These are phyloP conservation scores for Thyatira batis DNA, from an alignment of 2,888 invertebrate species.

Conservation along the genomic window DNA sequence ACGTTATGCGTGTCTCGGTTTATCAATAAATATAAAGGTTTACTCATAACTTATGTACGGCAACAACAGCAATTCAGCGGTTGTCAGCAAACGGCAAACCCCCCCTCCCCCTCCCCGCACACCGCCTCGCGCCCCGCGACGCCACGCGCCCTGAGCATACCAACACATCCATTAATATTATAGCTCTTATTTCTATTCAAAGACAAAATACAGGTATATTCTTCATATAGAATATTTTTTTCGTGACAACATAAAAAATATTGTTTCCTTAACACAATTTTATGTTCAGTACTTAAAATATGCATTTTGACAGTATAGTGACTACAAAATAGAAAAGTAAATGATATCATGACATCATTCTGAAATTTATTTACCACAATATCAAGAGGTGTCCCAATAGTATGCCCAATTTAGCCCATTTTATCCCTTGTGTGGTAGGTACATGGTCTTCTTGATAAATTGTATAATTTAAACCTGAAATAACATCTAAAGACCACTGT, in stretches of 20 bases:
- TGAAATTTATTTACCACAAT: constrained; percentile 62
- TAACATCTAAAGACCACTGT: constrained; percentile 56
- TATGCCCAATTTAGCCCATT: constrained; percentile 72
- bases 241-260: neutral
- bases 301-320: constrained; percentile 7
- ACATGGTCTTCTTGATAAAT: constrained; percentile 60
- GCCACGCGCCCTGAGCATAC: constrained; percentile 80
- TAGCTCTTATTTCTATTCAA: constrained; percentile 26
- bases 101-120: constrained; percentile 68
- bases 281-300: constrained; percentile 14
- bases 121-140: constrained; percentile 75
- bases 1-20: constrained; percentile 64
- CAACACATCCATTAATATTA: constrained; percentile 74
- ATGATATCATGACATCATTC: constrained; percentile 43
- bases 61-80: constrained; percentile 81
- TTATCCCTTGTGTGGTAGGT: constrained; percentile 50
- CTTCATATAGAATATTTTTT: neutral
- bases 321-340: constrained; percentile 19
- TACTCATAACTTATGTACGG: constrained; percentile 81
- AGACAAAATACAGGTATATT: neutral
- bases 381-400: constrained; percentile 59
- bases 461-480: constrained; percentile 65
- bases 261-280: neutral
- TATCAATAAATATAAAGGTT: constrained; percentile 76
- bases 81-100: constrained; percentile 79